Conservation (phyloP, 2,888 invertebrate species). For the Bruchidius siliquastri region DNA sequence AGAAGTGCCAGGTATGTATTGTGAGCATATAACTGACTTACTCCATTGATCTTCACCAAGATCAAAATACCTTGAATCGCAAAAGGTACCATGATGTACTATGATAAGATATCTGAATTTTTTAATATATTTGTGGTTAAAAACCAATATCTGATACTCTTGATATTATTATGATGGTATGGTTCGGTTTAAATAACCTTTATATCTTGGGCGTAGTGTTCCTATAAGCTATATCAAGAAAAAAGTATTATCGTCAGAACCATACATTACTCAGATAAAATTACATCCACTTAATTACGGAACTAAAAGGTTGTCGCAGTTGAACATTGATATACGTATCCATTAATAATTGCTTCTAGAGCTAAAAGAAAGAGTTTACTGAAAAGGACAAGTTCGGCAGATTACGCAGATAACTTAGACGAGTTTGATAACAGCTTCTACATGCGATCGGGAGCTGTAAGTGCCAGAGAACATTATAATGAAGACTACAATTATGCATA, state of each 20-base stretch:
- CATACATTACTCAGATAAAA: neutral
- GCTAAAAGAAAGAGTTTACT: conserved; percentile 22
- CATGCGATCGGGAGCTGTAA: conserved; percentile 40
- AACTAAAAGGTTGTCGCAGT: neutral
- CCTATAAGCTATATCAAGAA: neutral
- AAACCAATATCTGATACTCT: too few relatives aligned
- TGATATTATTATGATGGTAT: too few relatives aligned
- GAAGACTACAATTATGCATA: conserved; percentile 70
- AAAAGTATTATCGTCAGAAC: neutral
- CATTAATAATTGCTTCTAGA: neutral
- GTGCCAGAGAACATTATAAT: conserved; percentile 56
- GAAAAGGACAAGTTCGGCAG: conserved; percentile 45
- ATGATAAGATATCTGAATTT: too few relatives aligned
- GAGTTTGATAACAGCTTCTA: conserved; percentile 45
- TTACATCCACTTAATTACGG: neutral
- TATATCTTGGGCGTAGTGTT: too few relatives aligned
- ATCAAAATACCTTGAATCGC: too few relatives aligned
- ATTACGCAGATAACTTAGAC: conserved; percentile 38
- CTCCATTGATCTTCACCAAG: too few relatives aligned
- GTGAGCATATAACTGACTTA: too few relatives aligned
- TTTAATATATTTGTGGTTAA: too few relatives aligned
- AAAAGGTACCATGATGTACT: too few relatives aligned
- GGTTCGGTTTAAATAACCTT: too few relatives aligned
- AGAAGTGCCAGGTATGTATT: neutral
- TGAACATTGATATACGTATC: neutral